phyloP scores from a whole-genome alignment of 1,140 invertebrate genomes.

The Hylaeus volcanicus region DNA sequence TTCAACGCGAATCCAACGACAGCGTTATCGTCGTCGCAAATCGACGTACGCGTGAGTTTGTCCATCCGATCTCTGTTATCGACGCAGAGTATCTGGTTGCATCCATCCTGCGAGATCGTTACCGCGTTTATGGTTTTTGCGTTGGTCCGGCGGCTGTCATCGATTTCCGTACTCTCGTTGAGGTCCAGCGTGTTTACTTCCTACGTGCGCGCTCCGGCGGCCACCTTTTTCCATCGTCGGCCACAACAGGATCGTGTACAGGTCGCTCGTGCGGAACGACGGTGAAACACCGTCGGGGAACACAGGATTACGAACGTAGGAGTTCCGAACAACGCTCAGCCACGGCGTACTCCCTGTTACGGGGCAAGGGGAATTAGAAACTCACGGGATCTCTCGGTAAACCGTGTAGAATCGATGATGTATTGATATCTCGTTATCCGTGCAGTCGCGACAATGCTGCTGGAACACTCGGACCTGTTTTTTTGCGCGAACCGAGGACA shows the following conservation, averaged over 20 bases:
- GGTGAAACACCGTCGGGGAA: conserved; percentile 46
- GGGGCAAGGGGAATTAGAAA: conserved; percentile 33
- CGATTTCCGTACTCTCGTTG: conserved; percentile 44
- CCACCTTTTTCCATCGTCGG: conserved; percentile 20
- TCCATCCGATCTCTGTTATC: conserved; percentile 20
- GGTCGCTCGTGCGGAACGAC: conserved; percentile 57
- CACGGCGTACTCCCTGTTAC: conserved; percentile 2
- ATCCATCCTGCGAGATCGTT: conserved; percentile 28
- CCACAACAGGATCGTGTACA: conserved; percentile 42
- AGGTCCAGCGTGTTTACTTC: conserved; percentile 52
- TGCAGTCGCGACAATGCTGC: conserved; percentile 12
- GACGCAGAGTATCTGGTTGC: conserved; percentile 4
- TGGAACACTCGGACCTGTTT: background rate
- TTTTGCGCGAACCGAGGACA: background rate
- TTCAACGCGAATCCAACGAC: conserved; percentile 1
- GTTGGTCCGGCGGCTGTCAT: background rate
- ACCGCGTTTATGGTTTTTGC: conserved; percentile 27
- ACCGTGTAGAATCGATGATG: conserved; percentile 29
- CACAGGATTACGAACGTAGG: conserved; percentile 45
- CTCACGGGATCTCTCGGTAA: background rate
- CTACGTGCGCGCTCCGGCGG: conserved; percentile 39
- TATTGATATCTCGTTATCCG: conserved; percentile 37
- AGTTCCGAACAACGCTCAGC: conserved; percentile 25
- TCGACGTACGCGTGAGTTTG: background rate
- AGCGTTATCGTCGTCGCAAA: conserved; percentile 8